phyloP scores from a whole-genome alignment of 2,113 vertebrate genomes.

The Xenopus laevis region DNA sequence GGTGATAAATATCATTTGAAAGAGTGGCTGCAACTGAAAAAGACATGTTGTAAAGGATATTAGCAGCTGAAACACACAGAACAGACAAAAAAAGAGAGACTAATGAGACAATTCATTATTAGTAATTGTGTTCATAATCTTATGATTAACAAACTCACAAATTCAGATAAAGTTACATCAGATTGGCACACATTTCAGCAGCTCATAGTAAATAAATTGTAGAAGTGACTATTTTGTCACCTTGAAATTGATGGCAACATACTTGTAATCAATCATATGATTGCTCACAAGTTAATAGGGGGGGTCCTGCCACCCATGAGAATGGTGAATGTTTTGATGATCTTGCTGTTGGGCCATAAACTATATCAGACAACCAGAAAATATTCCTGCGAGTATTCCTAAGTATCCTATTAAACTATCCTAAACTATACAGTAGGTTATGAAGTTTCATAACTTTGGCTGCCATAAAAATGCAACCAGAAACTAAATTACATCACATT shows the following conservation, averaged over 20 bases:
- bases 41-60: neutral
- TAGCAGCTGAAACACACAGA: no score
- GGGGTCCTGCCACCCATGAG: no score
- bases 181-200: constrained; percentile 28
- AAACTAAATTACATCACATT: no score
- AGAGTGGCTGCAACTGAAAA: neutral
- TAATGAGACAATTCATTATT: constrained; percentile 57
- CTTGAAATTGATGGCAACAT: constrained; percentile 34
- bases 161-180: constrained; percentile 60
- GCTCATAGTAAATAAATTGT: constrained; percentile 39
- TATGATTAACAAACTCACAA: constrained; percentile 62
- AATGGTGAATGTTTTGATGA: no score
- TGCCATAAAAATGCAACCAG: no score
- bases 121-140: constrained; percentile 67
- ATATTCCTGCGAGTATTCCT: no score
- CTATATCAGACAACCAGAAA: no score
- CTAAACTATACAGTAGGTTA: no score
- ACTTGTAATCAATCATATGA: constrained; percentile 34
- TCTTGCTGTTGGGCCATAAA: no score
- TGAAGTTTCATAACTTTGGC: no score
- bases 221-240: constrained; percentile 39
- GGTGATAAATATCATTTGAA: neutral
- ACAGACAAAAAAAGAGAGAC: constrained; percentile 48
- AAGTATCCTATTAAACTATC: no score
- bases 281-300: neutral